phyloP scores from a whole-genome alignment of 2,113 vertebrate genomes.

The Otocyon megalotis region DNA sequence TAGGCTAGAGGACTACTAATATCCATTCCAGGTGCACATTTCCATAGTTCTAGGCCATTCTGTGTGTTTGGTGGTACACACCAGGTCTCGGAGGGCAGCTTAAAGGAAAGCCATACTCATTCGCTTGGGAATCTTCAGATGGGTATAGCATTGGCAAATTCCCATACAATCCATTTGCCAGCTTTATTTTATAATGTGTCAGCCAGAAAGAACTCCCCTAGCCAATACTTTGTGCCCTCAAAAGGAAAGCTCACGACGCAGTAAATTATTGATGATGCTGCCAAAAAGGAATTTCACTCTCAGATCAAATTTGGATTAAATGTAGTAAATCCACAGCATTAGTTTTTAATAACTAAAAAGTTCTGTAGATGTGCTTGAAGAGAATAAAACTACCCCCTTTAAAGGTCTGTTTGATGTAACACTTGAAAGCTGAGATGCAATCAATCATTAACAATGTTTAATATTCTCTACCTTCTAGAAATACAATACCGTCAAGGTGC shows the following conservation, averaged over 20 bases:
- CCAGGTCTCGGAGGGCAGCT: background rate
- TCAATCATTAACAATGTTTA: constrained; percentile 81
- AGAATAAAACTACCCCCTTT: constrained; percentile 65
- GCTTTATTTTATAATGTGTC: constrained; percentile 77
- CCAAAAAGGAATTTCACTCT: constrained; percentile 77
- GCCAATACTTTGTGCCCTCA: constrained; percentile 65
- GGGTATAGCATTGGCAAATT: constrained; percentile 75
- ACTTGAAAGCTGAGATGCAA: constrained; percentile 80
- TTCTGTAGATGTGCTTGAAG: constrained; percentile 68
- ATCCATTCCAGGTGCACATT: background rate
- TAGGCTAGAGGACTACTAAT: background rate
- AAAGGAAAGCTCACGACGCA: constrained; percentile 49
- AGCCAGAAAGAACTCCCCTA: constrained; percentile 54
- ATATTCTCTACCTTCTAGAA: constrained; percentile 78
- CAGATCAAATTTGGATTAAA: constrained; percentile 77
- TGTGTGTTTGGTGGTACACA: background rate
- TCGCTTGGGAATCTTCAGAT: constrained; percentile 59
- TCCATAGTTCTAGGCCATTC: constrained; percentile 15
- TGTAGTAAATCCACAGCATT: constrained; percentile 70
- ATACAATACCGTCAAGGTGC: constrained; percentile 78
- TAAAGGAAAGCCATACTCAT: background rate
- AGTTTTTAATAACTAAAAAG: constrained; percentile 77
- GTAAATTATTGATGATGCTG: constrained; percentile 78
- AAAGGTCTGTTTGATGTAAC: constrained; percentile 75
- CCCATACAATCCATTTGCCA: constrained; percentile 74